Evolutionary conservation across 2,888 invertebrate genomes (phyloP), one percentile per base, ranked within the genome.

Genomic region (Pasiphila rectangulata): DNA sequence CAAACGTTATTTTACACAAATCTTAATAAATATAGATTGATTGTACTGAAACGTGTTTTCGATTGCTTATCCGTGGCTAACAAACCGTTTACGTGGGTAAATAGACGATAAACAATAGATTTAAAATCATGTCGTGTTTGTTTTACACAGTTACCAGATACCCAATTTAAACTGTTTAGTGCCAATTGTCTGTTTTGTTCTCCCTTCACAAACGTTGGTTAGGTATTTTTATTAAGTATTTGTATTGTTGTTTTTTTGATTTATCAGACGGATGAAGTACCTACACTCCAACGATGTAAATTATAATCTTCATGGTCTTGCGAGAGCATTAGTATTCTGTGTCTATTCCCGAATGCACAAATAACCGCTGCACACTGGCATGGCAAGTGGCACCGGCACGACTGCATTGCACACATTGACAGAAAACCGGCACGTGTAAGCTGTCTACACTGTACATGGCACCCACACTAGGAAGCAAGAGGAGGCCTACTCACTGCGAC

Each of bases 391-490:
- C n/a, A n/a, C n/a, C 10, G 3, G 39, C 17, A 32, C 52, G 39
- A 63, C 60, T 62, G 67, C 67, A 64, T 58, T 62, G 68, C 75
- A 74, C 72, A 71, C 73, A 70, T 44, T 46, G 52, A 42, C 48
- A 35, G n/a, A 16, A 7, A 51, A 32, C 30, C 63, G 75, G 68
- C 76, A 74, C 76, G 76, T 76, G 75, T 75, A 76, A 75, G 66
- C 61, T 51, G 66, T 53, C 39, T 53, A 55, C 49, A 55, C 47
- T 53, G 39, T 51, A 53, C 49, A 46, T 40, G n/a, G 56, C 38
- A 63, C 55, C 49, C 61, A 57, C 72, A 61, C 67, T 65, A 59
- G 54, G 49, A 55, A 35, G 37, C 55, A 60, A 29, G 39, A 41
- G 35, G 56, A 55, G 58, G 52, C 57, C 54, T 63, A 65, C 64